Percentiles rank a stretch among this genome's conserved stretches.
Conservation (phyloP, 2,888 invertebrate species). For the Teleiodes luculella region DNA sequence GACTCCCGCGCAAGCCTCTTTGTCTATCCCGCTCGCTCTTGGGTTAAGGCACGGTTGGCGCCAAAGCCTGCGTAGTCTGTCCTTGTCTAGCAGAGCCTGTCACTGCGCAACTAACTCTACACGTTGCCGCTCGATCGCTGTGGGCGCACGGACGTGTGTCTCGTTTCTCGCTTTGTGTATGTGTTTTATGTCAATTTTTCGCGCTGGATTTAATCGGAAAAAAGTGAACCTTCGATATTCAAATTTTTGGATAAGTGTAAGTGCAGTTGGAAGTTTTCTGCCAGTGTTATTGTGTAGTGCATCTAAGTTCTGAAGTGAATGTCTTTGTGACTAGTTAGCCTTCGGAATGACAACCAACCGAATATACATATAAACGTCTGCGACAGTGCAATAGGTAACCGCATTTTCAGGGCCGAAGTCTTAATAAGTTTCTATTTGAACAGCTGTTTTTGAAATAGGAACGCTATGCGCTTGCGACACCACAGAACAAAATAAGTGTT, state of each 20-base stretch:
- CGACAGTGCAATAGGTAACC: constrained; percentile 33
- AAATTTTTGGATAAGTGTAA: neutral
- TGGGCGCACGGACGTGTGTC: constrained; percentile 53
- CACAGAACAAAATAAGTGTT: neutral
- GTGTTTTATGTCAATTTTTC: neutral
- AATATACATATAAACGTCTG: constrained; percentile 58
- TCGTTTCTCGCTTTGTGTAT: constrained; percentile 5
- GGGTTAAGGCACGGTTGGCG: constrained; percentile 36
- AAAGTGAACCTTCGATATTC: neutral
- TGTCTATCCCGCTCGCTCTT: constrained; percentile 52
- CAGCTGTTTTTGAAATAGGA: constrained; percentile 12
- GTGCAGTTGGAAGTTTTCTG: neutral
- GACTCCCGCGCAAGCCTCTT: constrained; percentile 68
- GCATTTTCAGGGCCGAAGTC: constrained; percentile 52
- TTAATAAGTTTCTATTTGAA: constrained; percentile 14
- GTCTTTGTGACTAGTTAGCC: constrained; percentile 51
- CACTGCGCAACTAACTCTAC: constrained; percentile 49
- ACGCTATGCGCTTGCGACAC: neutral
- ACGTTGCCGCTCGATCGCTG: constrained; percentile 57
- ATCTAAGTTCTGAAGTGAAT: constrained; percentile 17
- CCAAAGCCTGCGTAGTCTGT: constrained; percentile 61
- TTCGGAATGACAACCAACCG: constrained; percentile 49
- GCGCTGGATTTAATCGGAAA: neutral
- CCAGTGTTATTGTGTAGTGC: constrained; percentile 18
- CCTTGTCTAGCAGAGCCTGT: constrained; percentile 65